A percentile compares a stretch with the other conserved stretches of the same genome.
Conservation (phyloP, 2,888 invertebrate species). For the Caenorhabditis japonica region DNA sequence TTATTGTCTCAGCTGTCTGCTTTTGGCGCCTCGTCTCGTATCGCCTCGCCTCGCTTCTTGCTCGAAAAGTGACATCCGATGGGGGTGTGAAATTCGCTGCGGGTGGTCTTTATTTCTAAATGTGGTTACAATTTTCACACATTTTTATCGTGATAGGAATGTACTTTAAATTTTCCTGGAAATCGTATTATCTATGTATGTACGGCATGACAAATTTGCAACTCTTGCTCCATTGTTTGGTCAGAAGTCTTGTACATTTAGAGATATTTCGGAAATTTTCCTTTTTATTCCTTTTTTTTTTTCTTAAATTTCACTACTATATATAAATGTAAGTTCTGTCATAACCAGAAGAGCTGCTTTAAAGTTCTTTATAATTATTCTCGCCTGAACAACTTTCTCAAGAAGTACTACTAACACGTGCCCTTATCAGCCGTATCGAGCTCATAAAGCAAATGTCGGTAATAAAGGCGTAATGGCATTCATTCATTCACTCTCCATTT, state of each 20-base stretch:
- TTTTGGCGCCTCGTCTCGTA: slow-evolving; percentile 39
- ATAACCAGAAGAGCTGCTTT: slow-evolving; percentile 17
- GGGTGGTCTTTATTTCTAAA: not conserved
- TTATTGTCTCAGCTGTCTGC: slow-evolving; percentile 48
- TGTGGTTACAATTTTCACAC: slow-evolving; percentile 3
- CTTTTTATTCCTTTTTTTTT: not conserved
- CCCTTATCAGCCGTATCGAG: slow-evolving; percentile 34
- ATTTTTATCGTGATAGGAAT: no score
- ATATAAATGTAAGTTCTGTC: not conserved
- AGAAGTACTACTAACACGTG: slow-evolving; percentile 1
- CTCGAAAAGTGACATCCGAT: slow-evolving; percentile 43
- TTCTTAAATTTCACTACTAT: not conserved
- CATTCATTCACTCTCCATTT: slow-evolving; percentile 7
- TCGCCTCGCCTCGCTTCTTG: no score
- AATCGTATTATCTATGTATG: no score
- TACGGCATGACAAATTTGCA: no score
- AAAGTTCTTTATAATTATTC: slow-evolving; percentile 13
- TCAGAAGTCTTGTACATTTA: no score
- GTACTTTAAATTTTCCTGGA: no score
- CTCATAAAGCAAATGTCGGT: no score
- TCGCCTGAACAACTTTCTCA: not conserved
- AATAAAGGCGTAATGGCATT: not conserved
- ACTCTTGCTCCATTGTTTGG: no score
- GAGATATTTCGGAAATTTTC: not conserved
- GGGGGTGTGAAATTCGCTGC: slow-evolving; percentile 31